These are phyloP conservation scores for Buathra laborator DNA, from an alignment of 2,888 invertebrate genomes.

Conservation along the genomic window DNA sequence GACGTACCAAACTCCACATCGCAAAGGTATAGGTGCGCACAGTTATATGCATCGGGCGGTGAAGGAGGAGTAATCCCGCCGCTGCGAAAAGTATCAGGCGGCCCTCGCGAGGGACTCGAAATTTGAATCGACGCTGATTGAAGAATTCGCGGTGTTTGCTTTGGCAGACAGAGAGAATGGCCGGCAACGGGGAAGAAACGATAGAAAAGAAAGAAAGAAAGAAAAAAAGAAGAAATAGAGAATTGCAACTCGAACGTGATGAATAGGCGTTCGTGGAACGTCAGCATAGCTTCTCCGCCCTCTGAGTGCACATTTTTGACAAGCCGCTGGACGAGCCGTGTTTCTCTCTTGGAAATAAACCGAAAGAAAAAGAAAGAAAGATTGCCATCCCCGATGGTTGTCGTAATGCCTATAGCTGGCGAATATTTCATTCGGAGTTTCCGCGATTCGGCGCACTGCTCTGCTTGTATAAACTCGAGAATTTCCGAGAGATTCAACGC, in stretches of 20 bases:
- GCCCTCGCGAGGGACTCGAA: slow-evolving; percentile 52
- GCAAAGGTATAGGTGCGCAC: slow-evolving; percentile 24
- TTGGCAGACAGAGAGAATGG: slow-evolving; percentile 58
- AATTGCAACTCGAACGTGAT: slow-evolving; percentile 74
- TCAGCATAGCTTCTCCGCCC: slow-evolving; percentile 70
- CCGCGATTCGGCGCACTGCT: slow-evolving; percentile 47
- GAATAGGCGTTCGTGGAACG: slow-evolving; percentile 82
- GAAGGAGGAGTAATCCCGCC: not conserved
- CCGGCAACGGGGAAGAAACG: slow-evolving; percentile 36
- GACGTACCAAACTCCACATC: slow-evolving; percentile 19
- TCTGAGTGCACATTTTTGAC: slow-evolving; percentile 69
- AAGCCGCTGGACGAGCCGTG: slow-evolving; percentile 57
- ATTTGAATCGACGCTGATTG: slow-evolving; percentile 76
- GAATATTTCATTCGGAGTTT: slow-evolving; percentile 63
- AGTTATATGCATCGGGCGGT: not conserved
- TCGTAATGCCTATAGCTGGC: slow-evolving; percentile 63
- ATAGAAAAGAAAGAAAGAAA: slow-evolving; percentile 14
- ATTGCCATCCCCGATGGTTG: slow-evolving; percentile 42
- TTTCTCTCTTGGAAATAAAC: slow-evolving; percentile 52
- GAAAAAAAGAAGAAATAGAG: slow-evolving; percentile 41
- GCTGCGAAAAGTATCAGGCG: slow-evolving; percentile 40
- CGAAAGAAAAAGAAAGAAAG: slow-evolving; percentile 54
- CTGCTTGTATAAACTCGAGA: slow-evolving; percentile 32
- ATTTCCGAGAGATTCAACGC: slow-evolving; percentile 63
- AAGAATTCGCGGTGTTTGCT: slow-evolving; percentile 78